A percentile compares a stretch with the other conserved stretches of the same genome.
Evolutionary conservation across 2,113 vertebrate species (phyloP).

Genomic region (Ornithorhynchus anatinus): DNA sequence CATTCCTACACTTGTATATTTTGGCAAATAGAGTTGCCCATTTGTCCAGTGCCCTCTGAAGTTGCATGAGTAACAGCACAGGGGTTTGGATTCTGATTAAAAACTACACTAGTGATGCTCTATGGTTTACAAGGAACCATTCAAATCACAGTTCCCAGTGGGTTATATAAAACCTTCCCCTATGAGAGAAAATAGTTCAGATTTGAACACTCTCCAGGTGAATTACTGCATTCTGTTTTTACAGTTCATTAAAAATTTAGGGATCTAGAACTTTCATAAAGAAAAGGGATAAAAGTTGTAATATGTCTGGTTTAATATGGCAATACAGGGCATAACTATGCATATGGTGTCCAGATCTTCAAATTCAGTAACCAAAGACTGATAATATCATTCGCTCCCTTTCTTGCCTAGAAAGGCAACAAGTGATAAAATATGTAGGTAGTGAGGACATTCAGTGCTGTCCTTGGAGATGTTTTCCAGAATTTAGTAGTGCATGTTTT

Average conservation of each 20-base stretch:
- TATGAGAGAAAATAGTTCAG: slow-evolving; percentile 63
- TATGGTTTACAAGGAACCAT: slow-evolving; percentile 31
- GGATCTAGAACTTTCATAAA: slow-evolving; percentile 30
- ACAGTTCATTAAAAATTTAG: slow-evolving; percentile 60
- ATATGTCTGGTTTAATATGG: slow-evolving; percentile 23
- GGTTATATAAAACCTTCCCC: slow-evolving; percentile 51
- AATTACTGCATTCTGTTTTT: slow-evolving; percentile 53
- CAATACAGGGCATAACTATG: not conserved
- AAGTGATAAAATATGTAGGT: not conserved
- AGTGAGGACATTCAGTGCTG: not conserved
- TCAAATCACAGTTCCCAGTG: slow-evolving; percentile 41
- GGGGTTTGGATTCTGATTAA: not conserved
- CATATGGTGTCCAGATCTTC: slow-evolving; percentile 3
- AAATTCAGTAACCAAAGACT: not conserved
- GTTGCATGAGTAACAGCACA: slow-evolving; percentile 1
- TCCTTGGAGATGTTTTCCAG: not conserved
- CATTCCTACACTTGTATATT: not conserved
- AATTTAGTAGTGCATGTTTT: slow-evolving; percentile 11
- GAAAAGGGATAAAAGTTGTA: slow-evolving; percentile 14
- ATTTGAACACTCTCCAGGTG: slow-evolving; percentile 54
- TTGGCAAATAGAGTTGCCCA: not conserved
- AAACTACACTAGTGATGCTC: slow-evolving; percentile 12
- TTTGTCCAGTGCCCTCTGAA: not conserved
- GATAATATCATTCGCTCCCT: not conserved
- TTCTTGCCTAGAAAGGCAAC: slow-evolving; percentile 15